These are phyloP conservation scores for Apus apus DNA, from an alignment of 2,113 vertebrate species.

Conservation along the genomic window DNA sequence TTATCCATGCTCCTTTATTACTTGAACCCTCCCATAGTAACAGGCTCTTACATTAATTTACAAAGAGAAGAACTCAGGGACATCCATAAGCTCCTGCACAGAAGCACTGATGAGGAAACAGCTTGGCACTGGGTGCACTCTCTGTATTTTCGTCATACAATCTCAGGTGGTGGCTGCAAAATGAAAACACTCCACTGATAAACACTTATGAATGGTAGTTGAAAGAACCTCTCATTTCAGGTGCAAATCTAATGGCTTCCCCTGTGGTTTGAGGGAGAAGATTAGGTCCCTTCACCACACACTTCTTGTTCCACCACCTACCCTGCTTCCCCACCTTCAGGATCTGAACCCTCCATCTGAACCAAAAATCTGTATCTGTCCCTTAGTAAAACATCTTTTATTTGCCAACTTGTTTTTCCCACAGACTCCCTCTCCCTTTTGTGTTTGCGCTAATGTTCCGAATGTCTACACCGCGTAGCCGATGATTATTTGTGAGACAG, in stretches of 20 bases:
- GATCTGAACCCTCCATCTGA: constrained; percentile 60
- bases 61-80: neutral
- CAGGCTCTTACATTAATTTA: neutral
- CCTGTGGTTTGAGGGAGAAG: neutral
- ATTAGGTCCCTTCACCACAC: constrained; percentile 24
- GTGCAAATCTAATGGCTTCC: constrained; percentile 9
- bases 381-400: constrained; percentile 75
- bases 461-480: constrained; percentile 78
- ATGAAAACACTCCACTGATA: constrained; percentile 28
- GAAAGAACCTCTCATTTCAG: constrained; percentile 35
- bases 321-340: neutral
- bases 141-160: constrained; percentile 21
- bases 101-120: neutral
- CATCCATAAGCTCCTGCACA: neutral
- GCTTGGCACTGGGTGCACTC: neutral
- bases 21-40: neutral
- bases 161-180: constrained; percentile 32
- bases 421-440: constrained; percentile 76
- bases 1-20: neutral
- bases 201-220: constrained; percentile 28
- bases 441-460: constrained; percentile 80
- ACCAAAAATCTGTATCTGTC: constrained; percentile 69
- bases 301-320: neutral
- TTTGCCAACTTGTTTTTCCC: constrained; percentile 79
- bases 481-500: constrained; percentile 87